Base-by-base conservation (phyloP, 2,113 vertebrate genomes). In the Rana temporaria region DNA sequence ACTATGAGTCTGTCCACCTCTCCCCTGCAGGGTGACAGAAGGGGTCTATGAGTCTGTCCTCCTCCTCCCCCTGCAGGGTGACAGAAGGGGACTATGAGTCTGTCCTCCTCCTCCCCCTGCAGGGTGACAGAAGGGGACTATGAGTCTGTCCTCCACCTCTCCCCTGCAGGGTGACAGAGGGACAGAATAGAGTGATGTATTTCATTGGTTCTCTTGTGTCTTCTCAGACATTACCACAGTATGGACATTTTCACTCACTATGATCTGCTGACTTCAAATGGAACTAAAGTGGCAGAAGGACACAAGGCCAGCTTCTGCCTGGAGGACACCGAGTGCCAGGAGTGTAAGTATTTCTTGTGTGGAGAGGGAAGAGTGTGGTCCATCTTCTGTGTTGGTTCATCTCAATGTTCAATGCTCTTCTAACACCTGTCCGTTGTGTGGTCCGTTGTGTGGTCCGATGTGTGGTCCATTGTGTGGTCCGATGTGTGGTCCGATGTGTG, bases 221-320 rank as follows among this genome's bases (percentile, higher is more conserved):
- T 68, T 22, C 60, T 0, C 90, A 99, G 98, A 88, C 98, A 99
- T 88, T 99, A 99, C 88, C 98, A 99, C 92, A 99, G 98, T 84
- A 99, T 99, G 98, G 96, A 99, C 22, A 92, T 99, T 84, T 99
- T 99, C 91, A 99, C 98, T 15, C 96, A 98, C 89, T 99, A 99
- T 0, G 98, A 99, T 52, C 92, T 99, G 85, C 90, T 99, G 84
- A 97, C 93, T 1, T 86, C 91, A 73, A 99, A 99, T 0, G 98
- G 98, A 34, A 97, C 94, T 85, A 99, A 94, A 87, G 96, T 99
- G 88, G 98, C 98, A 0, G 98, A 99, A 56, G 98, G 98, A 70
- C 98, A 99, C 92, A 99, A 99, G 85, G 98, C 98, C 86, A 99
- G 97, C 84, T 99, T 99, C 94, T 99, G 98, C 85, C 92, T 99